These are phyloP conservation scores for Apogon talboti DNA, from an alignment of 2,797 vertebrate species.

Conservation along the genomic window DNA sequence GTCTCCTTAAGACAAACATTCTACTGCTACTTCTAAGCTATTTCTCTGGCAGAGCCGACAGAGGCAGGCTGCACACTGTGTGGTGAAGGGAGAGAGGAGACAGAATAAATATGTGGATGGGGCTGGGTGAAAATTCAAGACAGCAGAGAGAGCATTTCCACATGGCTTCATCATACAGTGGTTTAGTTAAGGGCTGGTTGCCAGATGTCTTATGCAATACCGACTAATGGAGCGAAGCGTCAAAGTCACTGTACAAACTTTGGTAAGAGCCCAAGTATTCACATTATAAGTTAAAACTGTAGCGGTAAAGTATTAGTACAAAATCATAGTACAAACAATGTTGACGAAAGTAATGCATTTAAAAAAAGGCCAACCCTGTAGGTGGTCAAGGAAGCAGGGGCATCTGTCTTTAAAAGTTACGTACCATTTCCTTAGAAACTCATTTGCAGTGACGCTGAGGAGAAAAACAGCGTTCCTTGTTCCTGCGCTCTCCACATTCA, in stretches of 20 bases:
- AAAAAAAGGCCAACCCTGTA: too few species aligned
- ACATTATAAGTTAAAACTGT: too few species aligned
- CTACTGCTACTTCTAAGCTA: slow-evolving; percentile 12
- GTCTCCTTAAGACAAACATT: slow-evolving; percentile 26
- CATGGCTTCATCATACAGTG: slow-evolving; percentile 51
- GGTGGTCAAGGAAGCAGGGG: too few species aligned
- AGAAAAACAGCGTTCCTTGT: too few species aligned
- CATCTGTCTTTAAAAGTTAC: too few species aligned
- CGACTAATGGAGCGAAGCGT: background rate
- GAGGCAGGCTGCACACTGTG: slow-evolving; percentile 18
- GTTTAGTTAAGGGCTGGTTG: slow-evolving; percentile 29
- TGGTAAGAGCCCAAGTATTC: background rate
- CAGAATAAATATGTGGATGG: slow-evolving; percentile 62
- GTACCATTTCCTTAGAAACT: too few species aligned
- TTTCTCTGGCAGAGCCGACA: slow-evolving; percentile 6
- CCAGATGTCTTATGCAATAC: slow-evolving; percentile 46
- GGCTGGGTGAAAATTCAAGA: slow-evolving; percentile 41
- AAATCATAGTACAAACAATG: too few species aligned
- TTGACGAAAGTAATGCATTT: too few species aligned
- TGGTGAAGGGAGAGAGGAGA: slow-evolving; percentile 40
- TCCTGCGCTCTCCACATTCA: too few species aligned
- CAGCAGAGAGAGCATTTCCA: slow-evolving; percentile 58
- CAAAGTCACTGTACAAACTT: background rate
- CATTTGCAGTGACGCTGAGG: too few species aligned
- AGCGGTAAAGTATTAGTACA: too few species aligned